phyloP scores from a whole-genome alignment of 2,888 invertebrate species.

The Andricus quercusramuli region DNA sequence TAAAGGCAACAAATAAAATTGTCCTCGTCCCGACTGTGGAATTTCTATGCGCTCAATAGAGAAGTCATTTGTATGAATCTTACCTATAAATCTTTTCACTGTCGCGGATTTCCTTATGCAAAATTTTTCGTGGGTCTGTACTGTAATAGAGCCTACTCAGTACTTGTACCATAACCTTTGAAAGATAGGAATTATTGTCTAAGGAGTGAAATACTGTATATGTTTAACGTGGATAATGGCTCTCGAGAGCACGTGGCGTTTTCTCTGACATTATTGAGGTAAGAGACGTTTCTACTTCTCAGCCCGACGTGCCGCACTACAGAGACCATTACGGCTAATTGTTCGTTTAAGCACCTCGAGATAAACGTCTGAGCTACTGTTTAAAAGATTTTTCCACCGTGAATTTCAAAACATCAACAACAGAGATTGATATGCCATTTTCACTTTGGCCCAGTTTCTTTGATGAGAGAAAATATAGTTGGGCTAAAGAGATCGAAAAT shows the following conservation, averaged over 20 bases:
- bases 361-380: not conserved
- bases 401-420: not conserved
- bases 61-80: slow-evolving; percentile 18
- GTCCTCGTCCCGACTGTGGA: not conserved
- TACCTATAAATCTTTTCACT: slow-evolving; percentile 37
- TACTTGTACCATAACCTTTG: not conserved
- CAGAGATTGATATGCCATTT: slow-evolving; percentile 4
- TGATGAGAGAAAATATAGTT: slow-evolving; percentile 7
- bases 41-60: not conserved
- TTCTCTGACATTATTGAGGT: slow-evolving; percentile 56
- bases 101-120: slow-evolving; percentile 15
- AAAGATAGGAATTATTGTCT: slow-evolving; percentile 11
- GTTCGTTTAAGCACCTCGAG: slow-evolving; percentile 1
- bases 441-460: not conserved
- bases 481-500: not conserved
- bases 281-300: slow-evolving; percentile 57
- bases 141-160: not conserved
- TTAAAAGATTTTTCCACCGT: not conserved
- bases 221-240: slow-evolving; percentile 49
- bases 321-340: slow-evolving; percentile 44
- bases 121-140: slow-evolving; percentile 18
- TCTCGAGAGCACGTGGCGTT: slow-evolving; percentile 49
- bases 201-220: not conserved
- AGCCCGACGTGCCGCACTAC: slow-evolving; percentile 42
- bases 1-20: not conserved